Evolutionary conservation across 1,140 invertebrate genomes (phyloP), one percentile per base, ranked within the genome.

Genomic region (Solenopsis fugax): DNA sequence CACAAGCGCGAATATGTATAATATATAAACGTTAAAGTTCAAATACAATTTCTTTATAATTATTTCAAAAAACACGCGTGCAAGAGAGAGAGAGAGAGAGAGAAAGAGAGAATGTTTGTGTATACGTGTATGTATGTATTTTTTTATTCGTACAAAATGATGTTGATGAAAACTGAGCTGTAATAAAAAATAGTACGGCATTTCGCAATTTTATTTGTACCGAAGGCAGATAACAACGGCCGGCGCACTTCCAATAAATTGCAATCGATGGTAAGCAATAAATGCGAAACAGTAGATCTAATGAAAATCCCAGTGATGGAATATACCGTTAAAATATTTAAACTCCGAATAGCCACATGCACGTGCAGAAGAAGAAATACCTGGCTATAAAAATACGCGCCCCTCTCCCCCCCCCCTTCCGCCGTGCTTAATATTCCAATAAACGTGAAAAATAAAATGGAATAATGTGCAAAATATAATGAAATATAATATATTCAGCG

Each of bases 251-350:
- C 54, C 80, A 84, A 84, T 84, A 84, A 84, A 84, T 75, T 84
- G 69, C 80, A 84, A 84, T 84, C 69, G 80, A 84, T 84, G 54
- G 80, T 84, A 84, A 84, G 80, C 80, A 84, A 84, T 84, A 84
- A 84, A 84, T 84, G 80, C 69, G 80, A 84, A 73, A 84, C 80
- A 75, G 80, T 84, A 81, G 64, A 71, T 81, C 78, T 81, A 81
- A 81, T 81, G 69, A 72, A 84, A 84, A 84, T 75, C 80, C 80
- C 54, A 75, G 69, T 34, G 54, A 75, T 82, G 54, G 69, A 73
- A 60, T 84, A 60, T 73, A 60, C 72, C 80, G 80, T 84, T 84
- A 75, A 73, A 84, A 84, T 84, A 75, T 84, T 84, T 84, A 84
- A 84, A 73, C 67, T 78, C 60, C 41, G 41, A 58, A 84, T 45